Evolutionary conservation across 1,140 invertebrate species (phyloP).

Genomic region (Anastatus disparis): DNA sequence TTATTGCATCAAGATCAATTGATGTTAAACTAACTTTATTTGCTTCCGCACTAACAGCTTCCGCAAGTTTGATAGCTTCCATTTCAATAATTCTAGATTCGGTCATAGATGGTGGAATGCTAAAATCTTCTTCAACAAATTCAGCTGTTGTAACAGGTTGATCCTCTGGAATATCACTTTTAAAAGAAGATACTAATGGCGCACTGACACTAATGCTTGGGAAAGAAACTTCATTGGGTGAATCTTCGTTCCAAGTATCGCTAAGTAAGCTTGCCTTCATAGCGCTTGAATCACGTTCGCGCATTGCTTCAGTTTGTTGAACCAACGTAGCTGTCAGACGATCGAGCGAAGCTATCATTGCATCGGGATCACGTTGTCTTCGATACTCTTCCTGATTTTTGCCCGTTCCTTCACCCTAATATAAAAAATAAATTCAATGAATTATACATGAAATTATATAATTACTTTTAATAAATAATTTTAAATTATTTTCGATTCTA

Average conservation of each 20-base stretch:
- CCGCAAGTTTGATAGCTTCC: conserved; percentile 78
- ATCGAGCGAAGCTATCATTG: conserved; percentile 76
- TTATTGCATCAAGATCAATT: conserved; percentile 79
- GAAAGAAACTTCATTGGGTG: conserved; percentile 79
- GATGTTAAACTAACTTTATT: conserved; percentile 69
- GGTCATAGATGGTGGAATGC: conserved; percentile 63
- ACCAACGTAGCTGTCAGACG: conserved; percentile 73
- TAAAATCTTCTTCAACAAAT: conserved; percentile 40
- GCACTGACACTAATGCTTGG: conserved; percentile 81
- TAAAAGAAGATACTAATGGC: conserved; percentile 76
- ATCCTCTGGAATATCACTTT: conserved; percentile 68
- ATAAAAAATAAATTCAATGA: not conserved
- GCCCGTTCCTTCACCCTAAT: conserved; percentile 34
- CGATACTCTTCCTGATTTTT: conserved; percentile 59
- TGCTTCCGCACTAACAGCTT: conserved; percentile 72
- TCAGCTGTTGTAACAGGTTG: conserved; percentile 29
- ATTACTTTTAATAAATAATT: not conserved
- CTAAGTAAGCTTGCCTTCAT: conserved; percentile 64
- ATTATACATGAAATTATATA: not conserved
- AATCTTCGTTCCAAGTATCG: conserved; percentile 82
- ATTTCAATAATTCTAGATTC: conserved; percentile 77
- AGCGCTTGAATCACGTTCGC: conserved; percentile 54
- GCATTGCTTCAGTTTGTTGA: conserved; percentile 67
- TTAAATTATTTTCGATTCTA: not conserved
- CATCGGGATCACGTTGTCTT: conserved; percentile 72